These are phyloP conservation scores for Scomberomorus guttatus DNA, from an alignment of 2,797 vertebrate genomes.

Conservation along the genomic window DNA sequence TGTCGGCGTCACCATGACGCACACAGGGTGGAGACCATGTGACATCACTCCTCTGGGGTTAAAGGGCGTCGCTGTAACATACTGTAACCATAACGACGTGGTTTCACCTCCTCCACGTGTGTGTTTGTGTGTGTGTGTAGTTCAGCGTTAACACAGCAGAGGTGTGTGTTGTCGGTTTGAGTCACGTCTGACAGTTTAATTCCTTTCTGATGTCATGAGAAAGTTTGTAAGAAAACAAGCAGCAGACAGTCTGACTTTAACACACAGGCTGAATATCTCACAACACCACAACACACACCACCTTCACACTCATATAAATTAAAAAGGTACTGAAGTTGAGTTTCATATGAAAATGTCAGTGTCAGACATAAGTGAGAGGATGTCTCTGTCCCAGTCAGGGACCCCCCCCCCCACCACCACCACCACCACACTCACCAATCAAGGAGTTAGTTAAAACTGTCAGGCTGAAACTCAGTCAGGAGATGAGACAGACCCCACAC, in stretches of 20 bases:
- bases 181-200: conserved; percentile 73
- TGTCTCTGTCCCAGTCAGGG: too few species aligned
- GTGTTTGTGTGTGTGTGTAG: conserved; percentile 5
- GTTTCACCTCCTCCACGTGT: conserved; percentile 36
- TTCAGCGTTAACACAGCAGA: conserved; percentile 20
- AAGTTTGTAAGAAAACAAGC: conserved; percentile 36
- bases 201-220: conserved; percentile 62
- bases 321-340: background rate
- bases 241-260: background rate
- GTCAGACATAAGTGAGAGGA: too few species aligned
- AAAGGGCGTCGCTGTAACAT: conserved; percentile 61
- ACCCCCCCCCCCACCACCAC: too few species aligned
- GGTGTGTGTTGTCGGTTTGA: conserved; percentile 61
- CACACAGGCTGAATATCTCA: conserved; percentile 3
- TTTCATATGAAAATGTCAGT: background rate
- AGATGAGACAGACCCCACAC: too few species aligned
- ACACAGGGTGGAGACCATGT: conserved; percentile 61
- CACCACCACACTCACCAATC: too few species aligned
- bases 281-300: background rate
- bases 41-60: conserved; percentile 74
- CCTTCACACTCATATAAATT: background rate
- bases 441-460: too few species aligned
- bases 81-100: conserved; percentile 52
- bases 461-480: too few species aligned
- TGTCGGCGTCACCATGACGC: conserved; percentile 56